Evolutionary conservation across 2,113 vertebrate genomes (phyloP).

Genomic region (Sceloporus tristichus): DNA sequence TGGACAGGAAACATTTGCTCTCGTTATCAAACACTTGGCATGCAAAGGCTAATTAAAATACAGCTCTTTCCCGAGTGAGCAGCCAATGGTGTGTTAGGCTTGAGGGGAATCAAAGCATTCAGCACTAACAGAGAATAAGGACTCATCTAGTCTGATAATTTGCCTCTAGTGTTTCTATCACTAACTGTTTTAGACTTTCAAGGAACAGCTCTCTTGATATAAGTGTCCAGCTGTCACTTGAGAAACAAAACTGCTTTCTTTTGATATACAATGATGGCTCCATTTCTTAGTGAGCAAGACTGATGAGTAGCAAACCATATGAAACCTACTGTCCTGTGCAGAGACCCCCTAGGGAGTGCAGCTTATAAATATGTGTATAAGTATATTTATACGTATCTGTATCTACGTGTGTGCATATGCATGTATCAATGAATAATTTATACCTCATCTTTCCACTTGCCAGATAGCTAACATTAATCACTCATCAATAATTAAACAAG

Average conservation of each 20-base stretch:
- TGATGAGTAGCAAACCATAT: neutral
- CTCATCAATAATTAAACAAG: neutral
- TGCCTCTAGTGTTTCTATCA: neutral
- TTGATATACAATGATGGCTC: neutral
- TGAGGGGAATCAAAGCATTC: constrained; percentile 39
- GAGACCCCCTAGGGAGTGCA: neutral
- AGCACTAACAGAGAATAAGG: neutral
- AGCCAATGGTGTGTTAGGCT: constrained; percentile 8
- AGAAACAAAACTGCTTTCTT: neutral
- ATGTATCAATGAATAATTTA: neutral
- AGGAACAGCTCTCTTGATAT: neutral
- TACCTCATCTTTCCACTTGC: neutral
- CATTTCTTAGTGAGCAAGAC: constrained; percentile 7
- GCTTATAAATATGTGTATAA: neutral
- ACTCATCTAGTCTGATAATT: neutral
- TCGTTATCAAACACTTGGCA: constrained; percentile 57
- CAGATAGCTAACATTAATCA: neutral
- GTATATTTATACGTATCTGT: too few species aligned
- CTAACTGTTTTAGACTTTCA: neutral
- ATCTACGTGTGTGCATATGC: too few species aligned
- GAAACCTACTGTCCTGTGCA: neutral
- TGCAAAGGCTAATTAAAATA: constrained; percentile 24
- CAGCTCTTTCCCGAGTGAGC: neutral
- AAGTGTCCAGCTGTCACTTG: constrained; percentile 2
- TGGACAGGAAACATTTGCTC: constrained; percentile 18